These are phyloP conservation scores for Stictocephala bisonia DNA, from an alignment of 2,888 invertebrate species.

Conservation along the genomic window DNA sequence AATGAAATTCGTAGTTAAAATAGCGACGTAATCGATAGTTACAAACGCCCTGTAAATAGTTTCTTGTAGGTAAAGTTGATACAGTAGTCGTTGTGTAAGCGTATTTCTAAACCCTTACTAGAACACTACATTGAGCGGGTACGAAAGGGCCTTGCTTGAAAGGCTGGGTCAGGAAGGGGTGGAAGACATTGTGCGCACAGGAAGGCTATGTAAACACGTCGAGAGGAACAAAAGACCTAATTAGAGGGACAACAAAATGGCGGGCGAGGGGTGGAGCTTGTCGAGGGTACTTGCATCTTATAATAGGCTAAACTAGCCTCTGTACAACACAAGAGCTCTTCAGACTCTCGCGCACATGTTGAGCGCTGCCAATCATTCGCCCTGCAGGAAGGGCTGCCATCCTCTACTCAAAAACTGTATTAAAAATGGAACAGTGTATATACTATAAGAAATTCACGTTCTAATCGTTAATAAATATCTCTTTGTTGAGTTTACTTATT, in stretches of 20 bases:
- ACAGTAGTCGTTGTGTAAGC: too few relatives aligned
- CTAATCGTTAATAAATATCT: too few relatives aligned
- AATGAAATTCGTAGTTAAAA: too few relatives aligned
- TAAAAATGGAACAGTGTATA: neutral
- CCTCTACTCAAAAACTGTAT: neutral
- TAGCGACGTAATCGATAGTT: too few relatives aligned
- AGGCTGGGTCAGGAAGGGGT: conserved; percentile 3
- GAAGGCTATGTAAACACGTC: conserved; percentile 38
- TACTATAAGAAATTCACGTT: too few relatives aligned
- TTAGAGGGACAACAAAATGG: conserved; percentile 43
- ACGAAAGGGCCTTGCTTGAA: too few relatives aligned
- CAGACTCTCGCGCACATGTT: conserved; percentile 36
- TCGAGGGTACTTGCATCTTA: conserved; percentile 35
- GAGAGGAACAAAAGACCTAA: conserved; percentile 31
- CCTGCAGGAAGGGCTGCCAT: conserved; percentile 27
- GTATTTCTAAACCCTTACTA: too few relatives aligned
- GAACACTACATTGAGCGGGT: too few relatives aligned
- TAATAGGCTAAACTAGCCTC: conserved; percentile 42
- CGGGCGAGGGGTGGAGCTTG: conserved; percentile 39
- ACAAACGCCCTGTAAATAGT: too few relatives aligned
- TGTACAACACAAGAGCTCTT: conserved; percentile 16
- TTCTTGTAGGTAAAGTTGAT: too few relatives aligned
- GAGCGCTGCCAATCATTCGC: conserved; percentile 26
- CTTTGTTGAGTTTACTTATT: too few relatives aligned
- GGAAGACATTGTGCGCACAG: conserved; percentile 34